Conservation (phyloP, 2,113 vertebrate genomes). For the Oreochromis spilurus region DNA sequence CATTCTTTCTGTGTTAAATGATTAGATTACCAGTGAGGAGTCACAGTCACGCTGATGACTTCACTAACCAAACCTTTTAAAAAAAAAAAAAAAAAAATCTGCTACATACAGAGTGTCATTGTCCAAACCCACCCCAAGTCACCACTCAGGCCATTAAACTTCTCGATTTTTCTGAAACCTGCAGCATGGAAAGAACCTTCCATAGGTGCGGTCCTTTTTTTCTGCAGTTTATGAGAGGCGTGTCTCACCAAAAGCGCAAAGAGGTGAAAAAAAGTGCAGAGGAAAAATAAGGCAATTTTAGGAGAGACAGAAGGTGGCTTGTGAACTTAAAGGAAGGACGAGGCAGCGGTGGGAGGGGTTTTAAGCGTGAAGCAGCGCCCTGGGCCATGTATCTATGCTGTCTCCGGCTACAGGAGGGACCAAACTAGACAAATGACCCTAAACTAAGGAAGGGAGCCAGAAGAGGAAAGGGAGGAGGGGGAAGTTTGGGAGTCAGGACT, state of each 20-base stretch:
- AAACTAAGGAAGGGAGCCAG: constrained; percentile 6
- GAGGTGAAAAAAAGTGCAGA: neutral
- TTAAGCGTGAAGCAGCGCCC: neutral
- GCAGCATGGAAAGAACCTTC: neutral
- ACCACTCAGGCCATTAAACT: neutral
- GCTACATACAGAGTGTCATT: neutral
- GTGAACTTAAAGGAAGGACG: neutral
- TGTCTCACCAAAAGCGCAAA: neutral
- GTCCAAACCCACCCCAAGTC: neutral
- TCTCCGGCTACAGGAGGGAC: constrained; percentile 11
- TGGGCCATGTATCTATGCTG: constrained; percentile 29
- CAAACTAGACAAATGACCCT: constrained; percentile 34
- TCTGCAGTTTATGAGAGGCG: neutral
- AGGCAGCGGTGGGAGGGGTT: neutral
- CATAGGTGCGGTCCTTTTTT: neutral
- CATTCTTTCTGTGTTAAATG: neutral
- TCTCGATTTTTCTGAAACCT: neutral
- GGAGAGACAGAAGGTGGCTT: neutral
- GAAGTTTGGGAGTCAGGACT: constrained; percentile 5
- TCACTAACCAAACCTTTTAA: neutral
- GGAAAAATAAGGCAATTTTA: neutral
- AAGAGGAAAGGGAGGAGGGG: constrained; percentile 27
- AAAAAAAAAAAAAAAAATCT: neutral
- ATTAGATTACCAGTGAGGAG: neutral
- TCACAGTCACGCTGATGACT: neutral